Evolutionary conservation across 2,113 vertebrate genomes (phyloP), one percentile per base, ranked within the genome.

Genomic region (Cephalopterus ornatus): DNA sequence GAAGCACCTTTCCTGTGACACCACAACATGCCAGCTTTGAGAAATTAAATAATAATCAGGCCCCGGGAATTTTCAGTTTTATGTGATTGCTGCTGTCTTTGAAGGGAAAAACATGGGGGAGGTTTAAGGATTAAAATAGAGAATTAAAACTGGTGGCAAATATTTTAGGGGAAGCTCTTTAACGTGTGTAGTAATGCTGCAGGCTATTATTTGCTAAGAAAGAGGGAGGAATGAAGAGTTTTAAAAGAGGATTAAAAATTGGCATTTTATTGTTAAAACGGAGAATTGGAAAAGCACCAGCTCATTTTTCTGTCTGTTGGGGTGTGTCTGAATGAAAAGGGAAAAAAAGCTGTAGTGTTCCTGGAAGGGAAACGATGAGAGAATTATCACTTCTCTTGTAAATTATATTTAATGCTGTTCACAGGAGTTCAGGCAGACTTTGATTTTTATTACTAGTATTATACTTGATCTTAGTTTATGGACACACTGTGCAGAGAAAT

Each of bases 191-290:
- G n/a, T 62, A 44, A 27, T 65, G 49, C 32, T 92, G 56, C 63
- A 49, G 72, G 39, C 62, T 75, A 63, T 50, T 88, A 37, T 66
- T 73, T 30, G 30, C 41, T 85, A 52, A 79, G 81, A 44, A 82
- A 65, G 67, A n/a, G 47, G 14, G 35, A 88, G 82, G 52, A 68
- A 65, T 66, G 41, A 93, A 68, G 53, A 88, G 79, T 46, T 92
- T 61, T 94, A 33, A 68, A 83, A 83, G 88, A 87, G 32, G 49
- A 76, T 93, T 93, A 90, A 85, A 46, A 85, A 61, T 70, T 75
- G 41, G 9, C 35, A 61, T 90, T 96, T 88, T 76, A 9, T 44
- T 94, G 71, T 78, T 62, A 92, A 92, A 86, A 50, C 0, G 2
- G 26, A 44, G 39, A 56, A 59, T 41, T 89, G 77, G 50, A 71